Evolutionary conservation across 2,113 vertebrate species (phyloP).

Genomic region (Agapornis roseicollis): DNA sequence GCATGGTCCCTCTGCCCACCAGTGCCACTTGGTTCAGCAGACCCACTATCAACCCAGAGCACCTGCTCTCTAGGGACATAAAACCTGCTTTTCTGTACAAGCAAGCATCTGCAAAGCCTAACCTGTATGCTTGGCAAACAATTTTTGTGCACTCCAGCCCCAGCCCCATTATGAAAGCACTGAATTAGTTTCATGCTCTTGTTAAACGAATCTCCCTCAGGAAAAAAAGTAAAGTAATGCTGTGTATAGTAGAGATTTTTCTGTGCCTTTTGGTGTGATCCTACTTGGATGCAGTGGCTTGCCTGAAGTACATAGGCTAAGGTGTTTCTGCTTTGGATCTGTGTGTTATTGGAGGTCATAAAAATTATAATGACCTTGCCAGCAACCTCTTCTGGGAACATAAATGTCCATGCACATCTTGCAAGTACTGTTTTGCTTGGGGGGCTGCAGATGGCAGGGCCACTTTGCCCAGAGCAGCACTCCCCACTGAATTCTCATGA

Average conservation of each 20-base stretch:
- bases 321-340: background rate
- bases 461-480: background rate
- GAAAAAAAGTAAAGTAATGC: background rate
- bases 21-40: background rate
- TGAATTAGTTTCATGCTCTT: background rate
- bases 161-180: background rate
- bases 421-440: background rate
- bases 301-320: fast-evolving
- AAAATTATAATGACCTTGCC: background rate
- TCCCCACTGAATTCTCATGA: background rate
- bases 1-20: background rate
- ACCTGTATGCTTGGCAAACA: background rate
- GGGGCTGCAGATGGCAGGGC: background rate
- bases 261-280: background rate
- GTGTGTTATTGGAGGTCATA: background rate
- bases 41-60: fast-evolving
- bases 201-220: background rate
- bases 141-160: background rate
- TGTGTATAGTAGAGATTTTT: background rate
- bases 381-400: background rate
- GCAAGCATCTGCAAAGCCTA: background rate
- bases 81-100: background rate
- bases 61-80: no score
- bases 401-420: background rate
- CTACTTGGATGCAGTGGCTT: background rate